These are phyloP conservation scores for Mactromeris polynyma DNA, from an alignment of 2,888 invertebrate genomes.

Conservation along the genomic window DNA sequence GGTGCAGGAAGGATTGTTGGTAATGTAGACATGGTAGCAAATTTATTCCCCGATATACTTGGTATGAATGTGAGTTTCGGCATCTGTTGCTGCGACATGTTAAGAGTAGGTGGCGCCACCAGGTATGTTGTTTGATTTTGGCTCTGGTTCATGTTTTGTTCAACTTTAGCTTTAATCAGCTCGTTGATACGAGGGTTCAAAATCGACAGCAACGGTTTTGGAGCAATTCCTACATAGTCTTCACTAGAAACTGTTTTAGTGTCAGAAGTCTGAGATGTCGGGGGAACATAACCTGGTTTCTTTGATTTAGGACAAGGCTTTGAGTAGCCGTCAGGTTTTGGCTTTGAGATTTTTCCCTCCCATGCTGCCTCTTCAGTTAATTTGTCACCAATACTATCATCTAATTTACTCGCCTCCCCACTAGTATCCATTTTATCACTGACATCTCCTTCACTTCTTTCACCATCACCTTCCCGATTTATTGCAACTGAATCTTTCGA, in stretches of 20 bases:
- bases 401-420: conserved; percentile 34
- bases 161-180: conserved; percentile 65
- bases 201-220: conserved; percentile 47
- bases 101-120: conserved; percentile 39
- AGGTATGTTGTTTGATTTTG: conserved; percentile 38
- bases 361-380: neutral
- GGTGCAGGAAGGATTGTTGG: conserved; percentile 36
- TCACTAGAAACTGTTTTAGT: conserved; percentile 33
- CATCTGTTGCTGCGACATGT: conserved; percentile 25
- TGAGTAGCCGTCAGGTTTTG: conserved; percentile 38
- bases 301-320: conserved; percentile 65
- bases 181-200: conserved; percentile 55
- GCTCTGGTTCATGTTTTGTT: conserved; percentile 45
- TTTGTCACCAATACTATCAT: neutral
- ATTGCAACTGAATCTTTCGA: conserved; percentile 61
- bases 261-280: conserved; percentile 24
- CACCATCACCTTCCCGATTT: conserved; percentile 53
- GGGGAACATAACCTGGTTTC: conserved; percentile 57
- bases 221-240: conserved; percentile 15
- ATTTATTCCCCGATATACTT: conserved; percentile 37
- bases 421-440: conserved; percentile 45
- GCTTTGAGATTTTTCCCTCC: conserved; percentile 53
- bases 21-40: conserved; percentile 11
- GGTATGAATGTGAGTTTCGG: conserved; percentile 64
- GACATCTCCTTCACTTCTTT: conserved; percentile 37